A percentile compares a stretch with the other conserved stretches of the same genome.
These are phyloP conservation scores for Nettapus auritus DNA, from an alignment of 2,113 vertebrate genomes.

Conservation along the genomic window DNA sequence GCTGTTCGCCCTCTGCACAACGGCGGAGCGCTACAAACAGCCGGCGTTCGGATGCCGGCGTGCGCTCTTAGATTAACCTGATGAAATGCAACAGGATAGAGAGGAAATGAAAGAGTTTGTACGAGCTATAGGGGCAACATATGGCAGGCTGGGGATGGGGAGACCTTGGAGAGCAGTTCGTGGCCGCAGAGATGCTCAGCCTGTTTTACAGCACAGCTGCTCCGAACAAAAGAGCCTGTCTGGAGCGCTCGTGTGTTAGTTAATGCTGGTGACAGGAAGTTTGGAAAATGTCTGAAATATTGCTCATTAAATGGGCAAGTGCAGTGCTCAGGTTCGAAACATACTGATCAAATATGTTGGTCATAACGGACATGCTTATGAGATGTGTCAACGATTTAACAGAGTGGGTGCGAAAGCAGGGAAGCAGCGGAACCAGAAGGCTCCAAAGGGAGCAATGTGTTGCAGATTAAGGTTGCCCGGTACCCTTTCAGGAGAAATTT, in stretches of 20 bases:
- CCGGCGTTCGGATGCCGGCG: accelerated
- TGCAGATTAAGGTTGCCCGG: not conserved
- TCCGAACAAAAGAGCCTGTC: slow-evolving; percentile 52
- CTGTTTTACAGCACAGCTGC: slow-evolving; percentile 66
- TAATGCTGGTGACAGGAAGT: slow-evolving; percentile 59
- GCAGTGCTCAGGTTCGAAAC: not conserved
- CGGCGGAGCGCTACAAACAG: not conserved
- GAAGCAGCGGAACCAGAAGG: not conserved
- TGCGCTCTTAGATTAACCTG: not conserved
- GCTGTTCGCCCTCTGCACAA: not conserved
- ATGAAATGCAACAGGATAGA: slow-evolving; percentile 53
- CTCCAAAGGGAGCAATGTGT: not conserved
- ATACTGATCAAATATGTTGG: slow-evolving; percentile 8
- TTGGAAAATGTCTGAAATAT: slow-evolving; percentile 63
- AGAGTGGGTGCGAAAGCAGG: not conserved
- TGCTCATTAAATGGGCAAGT: slow-evolving; percentile 39
- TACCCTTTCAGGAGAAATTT: not conserved
- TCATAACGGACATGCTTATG: not conserved
- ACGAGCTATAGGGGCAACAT: slow-evolving; percentile 36
- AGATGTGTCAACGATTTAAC: not conserved
- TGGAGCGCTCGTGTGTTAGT: slow-evolving; percentile 4
- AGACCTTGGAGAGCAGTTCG: slow-evolving; percentile 57
- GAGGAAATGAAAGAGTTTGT: slow-evolving; percentile 60
- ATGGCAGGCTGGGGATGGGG: slow-evolving; percentile 43
- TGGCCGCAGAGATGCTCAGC: slow-evolving; percentile 20